Percentiles rank a stretch among this genome's conserved stretches.
phyloP scores from a whole-genome alignment of 2,888 invertebrate species.

The Pharmacophagus antenor region DNA sequence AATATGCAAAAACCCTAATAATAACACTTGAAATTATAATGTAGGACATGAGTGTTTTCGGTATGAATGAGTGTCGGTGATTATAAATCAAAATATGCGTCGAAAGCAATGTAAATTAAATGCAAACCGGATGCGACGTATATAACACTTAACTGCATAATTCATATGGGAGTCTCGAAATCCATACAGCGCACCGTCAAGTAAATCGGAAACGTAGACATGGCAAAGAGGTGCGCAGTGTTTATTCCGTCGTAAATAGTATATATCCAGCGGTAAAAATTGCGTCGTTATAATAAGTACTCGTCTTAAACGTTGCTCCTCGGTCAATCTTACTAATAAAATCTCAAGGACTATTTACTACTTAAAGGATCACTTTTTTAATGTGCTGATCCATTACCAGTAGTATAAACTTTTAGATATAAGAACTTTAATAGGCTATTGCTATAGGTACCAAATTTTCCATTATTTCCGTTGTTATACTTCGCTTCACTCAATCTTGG shows the following conservation, averaged over 20 bases:
- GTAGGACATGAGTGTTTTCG: not conserved
- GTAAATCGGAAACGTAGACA: conserved; percentile 4
- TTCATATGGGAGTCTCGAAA: conserved; percentile 10
- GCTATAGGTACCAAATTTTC: no score
- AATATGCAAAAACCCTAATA: not conserved
- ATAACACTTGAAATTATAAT: not conserved
- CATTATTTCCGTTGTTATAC: no score
- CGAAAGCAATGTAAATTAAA: conserved; percentile 8
- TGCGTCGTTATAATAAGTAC: no score
- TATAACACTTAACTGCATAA: conserved; percentile 23
- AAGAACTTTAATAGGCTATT: no score
- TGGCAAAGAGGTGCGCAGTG: conserved; percentile 5
- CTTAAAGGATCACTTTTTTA: no score
- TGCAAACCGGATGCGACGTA: conserved; percentile 23
- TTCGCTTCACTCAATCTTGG: no score
- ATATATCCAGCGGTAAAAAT: not conserved
- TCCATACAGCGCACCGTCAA: conserved; percentile 4
- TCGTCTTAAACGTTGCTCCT: no score
- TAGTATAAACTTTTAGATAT: no score
- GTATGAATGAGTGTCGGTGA: not conserved
- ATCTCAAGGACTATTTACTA: no score
- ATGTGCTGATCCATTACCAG: no score
- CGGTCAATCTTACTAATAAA: no score
- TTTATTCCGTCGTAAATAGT: not conserved
- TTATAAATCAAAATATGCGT: not conserved